Evolutionary conservation across 2,888 invertebrate species (phyloP).

Genomic region (Noctua janthina): DNA sequence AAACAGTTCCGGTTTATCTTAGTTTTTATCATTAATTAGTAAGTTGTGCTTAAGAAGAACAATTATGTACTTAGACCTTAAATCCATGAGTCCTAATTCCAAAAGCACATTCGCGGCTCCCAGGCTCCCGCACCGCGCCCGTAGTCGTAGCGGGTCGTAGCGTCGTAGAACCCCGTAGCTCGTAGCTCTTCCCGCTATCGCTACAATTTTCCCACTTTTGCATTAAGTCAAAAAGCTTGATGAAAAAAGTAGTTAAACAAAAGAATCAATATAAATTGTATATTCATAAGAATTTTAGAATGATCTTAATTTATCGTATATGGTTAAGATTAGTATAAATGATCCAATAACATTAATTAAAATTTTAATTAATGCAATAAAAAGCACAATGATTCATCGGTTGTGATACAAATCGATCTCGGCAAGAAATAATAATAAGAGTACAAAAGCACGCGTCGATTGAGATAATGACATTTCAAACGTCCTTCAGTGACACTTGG

Average conservation of each 20-base stretch:
- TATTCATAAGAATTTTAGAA: not conserved
- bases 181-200: constrained; percentile 19
- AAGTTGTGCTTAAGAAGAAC: constrained; percentile 62
- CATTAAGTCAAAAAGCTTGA: not conserved
- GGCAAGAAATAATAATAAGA: constrained; percentile 61
- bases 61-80: constrained; percentile 27
- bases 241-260: not conserved
- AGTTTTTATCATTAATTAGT: constrained; percentile 80
- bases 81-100: constrained; percentile 1
- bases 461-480: constrained; percentile 78
- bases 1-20: constrained; percentile 87
- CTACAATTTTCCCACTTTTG: not conserved
- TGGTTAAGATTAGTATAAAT: constrained; percentile 22
- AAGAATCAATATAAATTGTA: not conserved
- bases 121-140: constrained; percentile 5
- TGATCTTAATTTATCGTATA: constrained; percentile 3
- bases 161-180: constrained; percentile 23
- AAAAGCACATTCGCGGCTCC: constrained; percentile 18
- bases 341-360: constrained; percentile 31
- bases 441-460: constrained; percentile 68
- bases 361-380: constrained; percentile 42
- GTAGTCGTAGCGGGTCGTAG: constrained; percentile 43
- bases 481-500: constrained; percentile 84
- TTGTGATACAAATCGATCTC: constrained; percentile 49
- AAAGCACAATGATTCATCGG: constrained; percentile 60